Base-by-base conservation (phyloP, 2,888 invertebrate species). In the Xanthostigma xanthostigma region DNA sequence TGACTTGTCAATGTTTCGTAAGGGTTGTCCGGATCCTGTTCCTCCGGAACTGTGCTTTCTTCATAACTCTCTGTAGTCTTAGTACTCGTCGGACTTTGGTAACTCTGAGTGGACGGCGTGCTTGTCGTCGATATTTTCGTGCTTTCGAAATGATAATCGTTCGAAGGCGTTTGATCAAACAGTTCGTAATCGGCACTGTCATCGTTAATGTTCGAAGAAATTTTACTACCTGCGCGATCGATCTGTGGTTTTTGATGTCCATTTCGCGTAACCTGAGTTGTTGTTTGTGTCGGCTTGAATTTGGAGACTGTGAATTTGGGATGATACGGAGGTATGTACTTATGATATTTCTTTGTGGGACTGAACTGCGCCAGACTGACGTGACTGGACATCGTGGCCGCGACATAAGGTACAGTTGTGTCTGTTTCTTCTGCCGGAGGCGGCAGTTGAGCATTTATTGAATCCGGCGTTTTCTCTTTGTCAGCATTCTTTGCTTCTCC, bases 1-100 rank as follows among this genome's bases (percentile, higher is more conserved):
- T 71, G 72, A 51, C 69, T 70, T 9, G 68, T 69, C 37, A 57
- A 53, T 35, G 65, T 53, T 41, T 56, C 54, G 35, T 52, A 49
- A 45, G 27, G 27, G 6, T 6, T 27, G 27, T 27, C 27, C 27
- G 27, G 27, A 6, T 27, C 27, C 27, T 27, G 27, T 27, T 27
- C 27, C 6, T 27, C 27, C 6, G 6, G 27, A 3, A 27, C 27
- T 1, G 27, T 27, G 6, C 27, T 27, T 27, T 27, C 27, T 27
- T 27, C 27, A 6, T 27, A 27, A 6, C 39, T 34, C n/a, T 45
- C 43, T 49, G 41, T 53, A 36, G 49, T 46, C 14, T 55, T 51
- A 9, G 51, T 5, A 27, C 27, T 41, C 27, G 49, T 41, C 35
- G 33, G 14, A 36, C 14, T 40, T 3, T 40, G 12, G n/a, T 17